These are phyloP conservation scores for Proisotoma minuta DNA, from an alignment of 2,888 invertebrate species.

Conservation along the genomic window DNA sequence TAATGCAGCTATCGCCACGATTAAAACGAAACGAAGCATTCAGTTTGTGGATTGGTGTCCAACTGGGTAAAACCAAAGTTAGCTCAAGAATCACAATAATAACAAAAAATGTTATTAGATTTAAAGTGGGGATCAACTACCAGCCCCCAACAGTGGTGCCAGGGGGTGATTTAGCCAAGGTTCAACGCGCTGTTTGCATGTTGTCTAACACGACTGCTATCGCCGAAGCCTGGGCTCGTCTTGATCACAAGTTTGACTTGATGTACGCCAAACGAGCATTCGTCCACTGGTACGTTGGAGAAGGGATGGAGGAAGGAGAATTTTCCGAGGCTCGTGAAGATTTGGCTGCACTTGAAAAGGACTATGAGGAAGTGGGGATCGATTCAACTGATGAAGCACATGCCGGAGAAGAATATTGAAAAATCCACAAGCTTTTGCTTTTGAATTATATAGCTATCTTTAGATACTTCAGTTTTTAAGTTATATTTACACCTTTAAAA, in stretches of 20 bases:
- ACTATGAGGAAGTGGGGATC: constrained; percentile 37
- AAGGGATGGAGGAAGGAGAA: constrained; percentile 55
- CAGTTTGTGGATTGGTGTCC: constrained; percentile 58
- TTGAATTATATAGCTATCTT: too few relatives aligned
- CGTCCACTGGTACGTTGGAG: constrained; percentile 74
- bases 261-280: constrained; percentile 97
- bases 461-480: too few relatives aligned
- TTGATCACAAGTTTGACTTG: constrained; percentile 93
- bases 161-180: constrained; percentile 78
- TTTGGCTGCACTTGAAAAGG: constrained; percentile 38
- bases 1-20: constrained; percentile 62
- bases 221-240: constrained; percentile 93
- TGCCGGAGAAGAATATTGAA: constrained; percentile 49
- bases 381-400: constrained; percentile 28
- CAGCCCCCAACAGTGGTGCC: constrained; percentile 91
- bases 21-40: constrained; percentile 62
- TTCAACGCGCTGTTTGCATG: constrained; percentile 77
- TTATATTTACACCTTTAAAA: too few relatives aligned
- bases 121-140: constrained; percentile 74
- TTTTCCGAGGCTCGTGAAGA: constrained; percentile 40
- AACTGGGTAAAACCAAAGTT: constrained; percentile 55
- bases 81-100: too few relatives aligned
- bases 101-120: too few relatives aligned
- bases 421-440: too few relatives aligned
- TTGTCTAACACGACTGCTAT: constrained; percentile 89